phyloP scores from a whole-genome alignment of 2,113 vertebrate genomes.

The Machaerirhynchus nigripectus region DNA sequence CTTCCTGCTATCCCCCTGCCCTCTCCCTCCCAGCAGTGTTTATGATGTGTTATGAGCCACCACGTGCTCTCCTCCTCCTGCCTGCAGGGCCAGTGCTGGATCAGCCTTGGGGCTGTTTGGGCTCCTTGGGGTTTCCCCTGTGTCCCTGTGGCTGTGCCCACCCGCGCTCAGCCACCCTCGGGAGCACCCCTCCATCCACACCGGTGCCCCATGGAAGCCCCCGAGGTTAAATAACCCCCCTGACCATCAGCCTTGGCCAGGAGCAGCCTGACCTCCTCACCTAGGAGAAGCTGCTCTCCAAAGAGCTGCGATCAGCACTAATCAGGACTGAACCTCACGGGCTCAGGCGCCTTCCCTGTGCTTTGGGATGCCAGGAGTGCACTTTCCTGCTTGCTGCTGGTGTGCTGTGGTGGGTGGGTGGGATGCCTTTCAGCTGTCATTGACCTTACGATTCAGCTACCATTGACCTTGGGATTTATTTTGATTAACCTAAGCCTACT shows the following conservation, averaged over 20 bases:
- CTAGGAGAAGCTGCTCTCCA: neutral
- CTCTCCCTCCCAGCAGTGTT: neutral
- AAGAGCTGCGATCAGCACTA: neutral
- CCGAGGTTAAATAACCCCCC: neutral
- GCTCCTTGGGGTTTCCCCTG: neutral
- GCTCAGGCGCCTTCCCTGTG: neutral
- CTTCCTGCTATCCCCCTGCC: neutral
- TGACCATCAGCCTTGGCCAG: neutral
- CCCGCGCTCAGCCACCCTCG: neutral
- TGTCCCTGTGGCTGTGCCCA: neutral
- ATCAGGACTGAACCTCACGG: neutral
- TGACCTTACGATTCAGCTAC: too few relatives aligned
- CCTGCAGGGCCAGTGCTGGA: too few relatives aligned
- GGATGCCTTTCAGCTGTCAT: slow-evolving; percentile 39
- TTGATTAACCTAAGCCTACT: slow-evolving; percentile 67
- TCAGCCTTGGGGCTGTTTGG: neutral
- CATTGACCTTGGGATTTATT: slow-evolving; percentile 63
- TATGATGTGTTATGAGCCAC: neutral
- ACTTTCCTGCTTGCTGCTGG: neutral
- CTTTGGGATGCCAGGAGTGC: neutral
- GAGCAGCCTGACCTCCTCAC: neutral
- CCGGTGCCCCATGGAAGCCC: neutral
- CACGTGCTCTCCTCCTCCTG: neutral
- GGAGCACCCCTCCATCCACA: neutral
- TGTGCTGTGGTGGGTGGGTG: neutral